Evolutionary conservation across 2,888 invertebrate species (phyloP).

Genomic region (Synanthedon tipuliformis): DNA sequence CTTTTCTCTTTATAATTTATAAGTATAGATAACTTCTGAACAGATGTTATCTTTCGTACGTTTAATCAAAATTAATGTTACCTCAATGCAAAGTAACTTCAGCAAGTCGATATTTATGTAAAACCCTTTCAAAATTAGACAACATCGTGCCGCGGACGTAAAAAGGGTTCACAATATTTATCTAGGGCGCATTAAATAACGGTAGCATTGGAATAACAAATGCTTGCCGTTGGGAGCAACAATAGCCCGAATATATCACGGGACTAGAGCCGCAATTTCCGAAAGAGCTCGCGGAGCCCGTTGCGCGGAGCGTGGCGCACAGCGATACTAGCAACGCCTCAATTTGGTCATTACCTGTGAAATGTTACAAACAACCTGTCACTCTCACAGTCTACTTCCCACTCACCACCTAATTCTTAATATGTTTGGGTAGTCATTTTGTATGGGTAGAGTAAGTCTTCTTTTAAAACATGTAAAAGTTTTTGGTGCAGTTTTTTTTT

Average conservation of each 20-base stretch:
- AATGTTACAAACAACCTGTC: neutral
- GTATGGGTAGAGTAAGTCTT: no score
- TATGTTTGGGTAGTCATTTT: no score
- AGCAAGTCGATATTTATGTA: constrained; percentile 19
- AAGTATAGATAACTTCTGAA: neutral
- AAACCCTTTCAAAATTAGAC: constrained; percentile 29
- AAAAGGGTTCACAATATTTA: constrained; percentile 46
- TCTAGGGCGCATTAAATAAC: constrained; percentile 42
- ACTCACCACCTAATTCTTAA: no score
- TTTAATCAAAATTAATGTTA: neutral
- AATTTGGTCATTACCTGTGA: constrained; percentile 1
- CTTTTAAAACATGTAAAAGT: no score
- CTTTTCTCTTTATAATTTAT: no score
- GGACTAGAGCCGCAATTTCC: constrained; percentile 27
- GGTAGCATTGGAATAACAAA: constrained; percentile 44
- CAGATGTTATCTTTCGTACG: neutral
- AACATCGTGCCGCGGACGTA: constrained; percentile 24
- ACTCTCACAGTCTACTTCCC: no score
- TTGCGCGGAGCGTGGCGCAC: neutral
- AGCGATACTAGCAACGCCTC: constrained; percentile 11
- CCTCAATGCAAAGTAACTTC: constrained; percentile 3
- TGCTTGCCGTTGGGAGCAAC: constrained; percentile 29
- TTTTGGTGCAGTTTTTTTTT: no score
- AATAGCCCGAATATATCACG: constrained; percentile 37
- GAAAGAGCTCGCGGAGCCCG: constrained; percentile 16